Percentiles rank a stretch among this genome's conserved stretches.
These are phyloP conservation scores for Semicossyphus pulcher DNA, from an alignment of 2,113 vertebrate genomes.

Conservation along the genomic window DNA sequence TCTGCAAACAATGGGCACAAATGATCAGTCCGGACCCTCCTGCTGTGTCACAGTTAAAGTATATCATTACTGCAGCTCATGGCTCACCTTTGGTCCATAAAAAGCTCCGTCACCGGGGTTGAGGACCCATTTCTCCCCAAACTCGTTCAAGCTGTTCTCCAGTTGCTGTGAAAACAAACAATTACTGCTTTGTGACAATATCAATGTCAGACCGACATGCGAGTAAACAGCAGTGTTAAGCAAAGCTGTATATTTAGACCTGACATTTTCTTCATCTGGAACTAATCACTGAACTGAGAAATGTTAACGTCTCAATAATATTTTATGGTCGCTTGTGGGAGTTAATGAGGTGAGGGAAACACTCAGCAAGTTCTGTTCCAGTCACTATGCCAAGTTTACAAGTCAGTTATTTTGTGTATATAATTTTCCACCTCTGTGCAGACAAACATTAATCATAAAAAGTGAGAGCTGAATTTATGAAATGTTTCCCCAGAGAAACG, in stretches of 20 bases:
- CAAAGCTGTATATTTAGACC: conserved; percentile 30
- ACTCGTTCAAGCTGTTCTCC: conserved; percentile 95
- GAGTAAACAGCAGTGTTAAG: conserved; percentile 31
- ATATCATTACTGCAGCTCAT: neutral
- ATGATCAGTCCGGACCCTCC: neutral
- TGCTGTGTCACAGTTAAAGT: conserved; percentile 3
- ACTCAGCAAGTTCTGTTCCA: conserved; percentile 26
- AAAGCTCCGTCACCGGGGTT: conserved; percentile 98
- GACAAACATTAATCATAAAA: conserved; percentile 35
- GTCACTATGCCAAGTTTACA: conserved; percentile 16
- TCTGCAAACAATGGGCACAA: conserved; percentile 77
- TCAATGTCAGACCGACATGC: conserved; percentile 14
- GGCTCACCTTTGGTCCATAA: conserved; percentile 95
- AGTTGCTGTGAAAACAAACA: conserved; percentile 90
- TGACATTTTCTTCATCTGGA: conserved; percentile 59
- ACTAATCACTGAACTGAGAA: conserved; percentile 56
- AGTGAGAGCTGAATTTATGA: neutral
- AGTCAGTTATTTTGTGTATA: conserved; percentile 5
- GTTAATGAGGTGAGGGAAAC: conserved; percentile 59
- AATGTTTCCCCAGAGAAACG: conserved; percentile 17
- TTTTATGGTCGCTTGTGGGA: conserved; percentile 52
- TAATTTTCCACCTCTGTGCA: conserved; percentile 37
- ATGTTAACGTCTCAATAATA: conserved; percentile 58
- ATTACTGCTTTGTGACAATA: conserved; percentile 5
- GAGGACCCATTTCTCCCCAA: conserved; percentile 95